Percentiles rank a stretch among this genome's conserved stretches.
Evolutionary conservation across 2,113 vertebrate species (phyloP).

Genomic region (Ramphastos sulfuratus): DNA sequence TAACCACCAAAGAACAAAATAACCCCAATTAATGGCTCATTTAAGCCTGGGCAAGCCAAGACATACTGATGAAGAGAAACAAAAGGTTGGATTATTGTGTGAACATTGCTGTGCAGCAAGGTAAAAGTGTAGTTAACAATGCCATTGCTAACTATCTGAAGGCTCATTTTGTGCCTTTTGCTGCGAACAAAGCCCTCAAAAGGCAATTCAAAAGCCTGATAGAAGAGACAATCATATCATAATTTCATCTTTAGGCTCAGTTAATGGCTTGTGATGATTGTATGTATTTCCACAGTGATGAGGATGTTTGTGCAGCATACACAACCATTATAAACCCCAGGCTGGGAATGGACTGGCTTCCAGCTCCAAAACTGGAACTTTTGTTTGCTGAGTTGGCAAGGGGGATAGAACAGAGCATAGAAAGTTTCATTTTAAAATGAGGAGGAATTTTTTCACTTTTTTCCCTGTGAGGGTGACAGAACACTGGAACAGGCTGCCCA

Average conservation of each 20-base stretch:
- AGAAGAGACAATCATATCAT: neutral
- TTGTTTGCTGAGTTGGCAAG: neutral
- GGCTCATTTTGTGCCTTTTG: slow-evolving; percentile 16
- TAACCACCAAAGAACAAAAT: too few species aligned
- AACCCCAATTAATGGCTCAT: neutral
- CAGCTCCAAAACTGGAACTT: neutral
- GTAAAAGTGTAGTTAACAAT: neutral
- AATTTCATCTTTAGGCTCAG: neutral
- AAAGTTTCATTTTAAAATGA: too few species aligned
- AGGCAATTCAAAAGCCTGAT: neutral
- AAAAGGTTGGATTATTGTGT: neutral
- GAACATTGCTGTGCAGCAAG: neutral
- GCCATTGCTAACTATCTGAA: neutral
- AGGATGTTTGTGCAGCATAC: neutral
- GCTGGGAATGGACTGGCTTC: neutral
- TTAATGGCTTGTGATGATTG: neutral
- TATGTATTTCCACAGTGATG: neutral
- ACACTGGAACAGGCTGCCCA: too few species aligned
- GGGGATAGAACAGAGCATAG: neutral
- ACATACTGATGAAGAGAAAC: neutral
- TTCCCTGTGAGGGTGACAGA: too few species aligned
- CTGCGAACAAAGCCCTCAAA: neutral
- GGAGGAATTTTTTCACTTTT: too few species aligned
- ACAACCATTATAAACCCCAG: neutral
- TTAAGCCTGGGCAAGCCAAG: neutral